Conservation (phyloP, 2,113 vertebrate species). For the Poecile atricapillus region DNA sequence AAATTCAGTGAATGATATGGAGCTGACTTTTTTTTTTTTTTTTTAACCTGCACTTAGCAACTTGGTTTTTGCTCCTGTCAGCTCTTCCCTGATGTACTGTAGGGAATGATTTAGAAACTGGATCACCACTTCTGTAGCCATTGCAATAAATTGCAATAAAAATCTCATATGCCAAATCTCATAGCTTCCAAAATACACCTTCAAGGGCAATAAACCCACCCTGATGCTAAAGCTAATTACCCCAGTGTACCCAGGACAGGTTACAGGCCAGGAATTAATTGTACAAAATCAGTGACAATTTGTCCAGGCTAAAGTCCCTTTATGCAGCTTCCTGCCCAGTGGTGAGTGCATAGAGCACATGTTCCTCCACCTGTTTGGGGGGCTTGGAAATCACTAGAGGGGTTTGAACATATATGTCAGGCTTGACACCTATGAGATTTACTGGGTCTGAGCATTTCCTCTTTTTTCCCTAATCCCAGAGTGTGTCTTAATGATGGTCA, state of each 20-base stretch:
- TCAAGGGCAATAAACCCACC: background rate
- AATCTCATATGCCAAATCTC: background rate
- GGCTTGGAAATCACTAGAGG: background rate
- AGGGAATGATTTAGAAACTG: background rate
- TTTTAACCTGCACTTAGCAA: background rate
- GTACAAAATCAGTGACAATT: background rate
- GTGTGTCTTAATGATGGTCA: background rate
- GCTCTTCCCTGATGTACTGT: background rate
- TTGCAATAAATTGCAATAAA: background rate
- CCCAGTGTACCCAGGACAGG: background rate
- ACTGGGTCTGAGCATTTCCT: background rate
- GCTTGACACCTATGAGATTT: too few relatives aligned
- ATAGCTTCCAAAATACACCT: background rate
- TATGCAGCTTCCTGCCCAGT: background rate
- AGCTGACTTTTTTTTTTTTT: background rate
- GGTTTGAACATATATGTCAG: background rate
- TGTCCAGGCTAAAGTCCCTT: background rate
- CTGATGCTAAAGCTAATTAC: background rate
- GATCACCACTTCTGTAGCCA: background rate
- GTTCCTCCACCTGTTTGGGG: background rate
- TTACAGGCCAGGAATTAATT: background rate
- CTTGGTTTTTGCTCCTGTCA: background rate
- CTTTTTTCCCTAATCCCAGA: background rate
- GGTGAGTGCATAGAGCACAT: accelerated
- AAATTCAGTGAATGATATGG: background rate